Base-by-base conservation (phyloP, 2,888 invertebrate genomes). In the Amblyjoppa fuscipennis region DNA sequence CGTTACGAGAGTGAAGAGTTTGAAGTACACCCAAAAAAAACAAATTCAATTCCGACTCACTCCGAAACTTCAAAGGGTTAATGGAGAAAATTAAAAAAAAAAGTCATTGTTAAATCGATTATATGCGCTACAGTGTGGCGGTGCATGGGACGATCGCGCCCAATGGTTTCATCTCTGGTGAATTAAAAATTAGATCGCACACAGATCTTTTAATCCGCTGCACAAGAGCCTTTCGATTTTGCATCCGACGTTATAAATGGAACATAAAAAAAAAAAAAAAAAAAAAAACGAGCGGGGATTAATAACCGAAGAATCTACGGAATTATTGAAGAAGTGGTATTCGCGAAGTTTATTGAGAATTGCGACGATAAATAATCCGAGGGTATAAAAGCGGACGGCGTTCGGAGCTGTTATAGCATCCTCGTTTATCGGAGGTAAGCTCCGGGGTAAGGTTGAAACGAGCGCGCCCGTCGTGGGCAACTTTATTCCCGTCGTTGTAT, bases 341-440 rank as follows among this genome's bases (percentile, higher is more conserved):
- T 41, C 90, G 88, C 90, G 90, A 89, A 89, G 90, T 92, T 92
- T 92, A 92, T 92, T 90, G 91, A 90, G 90, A 92, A 92, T 92
- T 91, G 91, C 91, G 87, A 90, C 90, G 91, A 92, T 93, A 92
- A 92, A 93, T 92, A 92, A 92, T 90, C 88, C 85, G 90, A 89
- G 90, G 88, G 89, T 87, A 88, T 31, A 75, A 83, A 78, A 53
- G 31, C 79, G 69, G 71, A 84, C 83, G 75, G 73, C 70, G 81
- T 74, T 79, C 77, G 16, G 77, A 61, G 81, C 66, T 85, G 85
- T 69, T 70, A 78, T 69, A 68, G 77, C 78, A 77, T 75, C 20
- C 45, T 76, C 81, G 76, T 56, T 56, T 41, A 11, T 34, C 53
- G 68, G 53, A 68, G 77, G 38, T 53, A 69, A 77, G 49, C 71